Conservation (phyloP, 1,140 invertebrate genomes). For the Orius laevigatus region DNA sequence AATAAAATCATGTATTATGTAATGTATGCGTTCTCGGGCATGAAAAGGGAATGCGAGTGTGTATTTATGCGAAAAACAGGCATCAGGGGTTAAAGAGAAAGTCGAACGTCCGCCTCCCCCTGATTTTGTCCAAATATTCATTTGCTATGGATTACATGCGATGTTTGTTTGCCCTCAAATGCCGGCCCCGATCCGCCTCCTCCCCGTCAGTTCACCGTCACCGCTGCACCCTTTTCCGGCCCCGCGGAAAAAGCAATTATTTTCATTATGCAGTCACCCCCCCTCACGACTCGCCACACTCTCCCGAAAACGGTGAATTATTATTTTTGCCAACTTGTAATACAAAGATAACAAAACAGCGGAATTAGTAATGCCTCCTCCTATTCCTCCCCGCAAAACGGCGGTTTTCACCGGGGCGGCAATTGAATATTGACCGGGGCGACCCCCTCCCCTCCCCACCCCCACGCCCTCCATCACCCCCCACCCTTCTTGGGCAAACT, state of each 20-base stretch:
- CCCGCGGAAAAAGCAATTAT: constrained; percentile 10
- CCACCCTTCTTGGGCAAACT: no score
- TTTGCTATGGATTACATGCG: constrained; percentile 11
- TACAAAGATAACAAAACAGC: constrained; percentile 6
- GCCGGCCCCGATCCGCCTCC: background rate
- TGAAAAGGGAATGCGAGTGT: no score
- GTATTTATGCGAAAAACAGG: no score
- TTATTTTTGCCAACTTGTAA: no score
- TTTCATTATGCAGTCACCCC: constrained; percentile 9
- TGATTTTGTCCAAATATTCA: constrained; percentile 12
- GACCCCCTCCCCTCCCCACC: no score
- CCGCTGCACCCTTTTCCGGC: background rate
- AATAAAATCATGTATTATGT: no score
- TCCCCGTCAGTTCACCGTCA: background rate
- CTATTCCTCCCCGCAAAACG: background rate
- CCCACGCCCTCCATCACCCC: no score
- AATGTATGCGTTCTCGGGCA: no score
- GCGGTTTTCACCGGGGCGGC: no score
- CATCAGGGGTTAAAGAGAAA: no score
- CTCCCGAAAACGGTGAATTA: no score
- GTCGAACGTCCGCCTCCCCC: background rate
- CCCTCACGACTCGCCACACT: background rate
- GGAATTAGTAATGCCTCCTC: constrained; percentile 2
- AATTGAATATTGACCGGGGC: no score
- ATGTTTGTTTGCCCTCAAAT: background rate